These are phyloP conservation scores for Eidolon helvum DNA, from an alignment of 2,113 vertebrate genomes.

Conservation along the genomic window DNA sequence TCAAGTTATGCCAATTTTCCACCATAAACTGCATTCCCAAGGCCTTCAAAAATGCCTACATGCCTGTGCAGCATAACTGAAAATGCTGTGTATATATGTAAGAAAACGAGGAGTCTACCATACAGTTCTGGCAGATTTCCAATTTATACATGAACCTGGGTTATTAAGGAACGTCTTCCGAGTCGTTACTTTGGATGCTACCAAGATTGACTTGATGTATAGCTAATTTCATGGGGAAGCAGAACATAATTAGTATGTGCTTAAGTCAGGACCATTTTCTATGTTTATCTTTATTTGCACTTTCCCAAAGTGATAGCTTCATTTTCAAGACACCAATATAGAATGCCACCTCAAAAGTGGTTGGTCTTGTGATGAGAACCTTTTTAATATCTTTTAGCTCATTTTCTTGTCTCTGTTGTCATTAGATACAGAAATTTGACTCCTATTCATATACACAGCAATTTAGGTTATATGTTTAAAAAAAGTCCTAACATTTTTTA, in stretches of 20 bases:
- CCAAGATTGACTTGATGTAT: neutral
- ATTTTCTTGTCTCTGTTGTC: neutral
- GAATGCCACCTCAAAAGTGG: neutral
- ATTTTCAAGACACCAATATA: neutral
- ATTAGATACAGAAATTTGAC: neutral
- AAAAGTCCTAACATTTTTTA: neutral
- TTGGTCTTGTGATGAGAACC: neutral
- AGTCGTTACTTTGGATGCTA: neutral
- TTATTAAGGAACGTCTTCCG: neutral
- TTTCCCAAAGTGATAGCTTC: neutral
- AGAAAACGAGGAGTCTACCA: neutral
- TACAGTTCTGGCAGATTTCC: neutral
- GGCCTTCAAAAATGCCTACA: neutral
- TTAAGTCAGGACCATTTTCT: neutral
- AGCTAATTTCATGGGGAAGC: neutral
- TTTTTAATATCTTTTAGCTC: neutral
- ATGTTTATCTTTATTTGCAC: neutral
- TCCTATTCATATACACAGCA: neutral
- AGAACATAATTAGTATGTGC: neutral
- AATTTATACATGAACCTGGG: neutral
- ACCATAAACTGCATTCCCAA: neutral
- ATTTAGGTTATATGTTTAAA: neutral
- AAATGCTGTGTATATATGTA: neutral
- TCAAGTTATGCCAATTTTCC: neutral
- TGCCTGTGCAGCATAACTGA: neutral